Percentiles rank a stretch among this genome's conserved stretches.
phyloP scores from a whole-genome alignment of 2,888 invertebrate genomes.

The Anagyrus pseudococci region DNA sequence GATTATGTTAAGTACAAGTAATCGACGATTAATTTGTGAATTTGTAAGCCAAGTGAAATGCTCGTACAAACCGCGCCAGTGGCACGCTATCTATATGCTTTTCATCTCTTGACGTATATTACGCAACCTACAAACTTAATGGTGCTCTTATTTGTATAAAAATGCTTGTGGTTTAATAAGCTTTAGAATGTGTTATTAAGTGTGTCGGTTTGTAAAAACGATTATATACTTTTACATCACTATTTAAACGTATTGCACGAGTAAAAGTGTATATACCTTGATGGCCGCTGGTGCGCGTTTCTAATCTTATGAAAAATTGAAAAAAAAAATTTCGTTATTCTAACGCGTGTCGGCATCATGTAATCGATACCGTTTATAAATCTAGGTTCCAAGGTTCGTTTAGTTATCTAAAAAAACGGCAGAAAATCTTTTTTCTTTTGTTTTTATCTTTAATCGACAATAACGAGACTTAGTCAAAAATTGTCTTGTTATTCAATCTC shows the following conservation, averaged over 20 bases:
- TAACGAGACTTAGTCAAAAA: conserved; percentile 16
- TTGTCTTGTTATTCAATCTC: conserved; percentile 34
- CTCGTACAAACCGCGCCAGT: conserved; percentile 22
- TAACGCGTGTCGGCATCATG: conserved; percentile 38
- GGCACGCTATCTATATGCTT: conserved; percentile 30
- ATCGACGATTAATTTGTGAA: conserved; percentile 25
- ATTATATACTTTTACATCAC: conserved; percentile 5
- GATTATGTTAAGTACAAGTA: conserved; percentile 19
- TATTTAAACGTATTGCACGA: conserved; percentile 3
- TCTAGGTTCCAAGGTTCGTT: conserved; percentile 49
- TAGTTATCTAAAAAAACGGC: not conserved
- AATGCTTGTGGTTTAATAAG: conserved; percentile 25
- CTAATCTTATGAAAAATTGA: conserved; percentile 23
- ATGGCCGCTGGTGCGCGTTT: conserved; percentile 32
- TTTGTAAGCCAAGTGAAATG: conserved; percentile 24
- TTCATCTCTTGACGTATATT: conserved; percentile 2
- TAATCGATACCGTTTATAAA: conserved; percentile 45
- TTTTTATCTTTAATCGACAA: conserved; percentile 20
- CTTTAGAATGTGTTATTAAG: conserved; percentile 16
- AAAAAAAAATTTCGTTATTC: conserved; percentile 30
- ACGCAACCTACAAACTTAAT: conserved; percentile 23
- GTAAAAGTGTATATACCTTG: conserved; percentile 29
- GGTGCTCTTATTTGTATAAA: conserved; percentile 35
- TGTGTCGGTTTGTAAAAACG: conserved; percentile 24
- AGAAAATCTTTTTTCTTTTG: conserved; percentile 23